Evolutionary conservation across 2,888 invertebrate genomes (phyloP).

Genomic region (Diloba caeruleocephala): DNA sequence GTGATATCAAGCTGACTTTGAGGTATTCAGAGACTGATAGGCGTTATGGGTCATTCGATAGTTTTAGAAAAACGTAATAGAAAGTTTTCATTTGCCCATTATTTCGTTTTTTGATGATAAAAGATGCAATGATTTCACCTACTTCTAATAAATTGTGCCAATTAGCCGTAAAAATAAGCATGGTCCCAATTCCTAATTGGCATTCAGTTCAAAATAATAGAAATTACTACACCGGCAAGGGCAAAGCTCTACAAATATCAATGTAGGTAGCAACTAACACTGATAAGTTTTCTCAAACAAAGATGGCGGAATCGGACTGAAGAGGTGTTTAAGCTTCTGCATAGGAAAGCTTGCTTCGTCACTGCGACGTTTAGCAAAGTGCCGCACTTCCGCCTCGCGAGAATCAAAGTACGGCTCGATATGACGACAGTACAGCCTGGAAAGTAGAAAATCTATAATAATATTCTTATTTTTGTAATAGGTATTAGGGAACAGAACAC

Average conservation of each 20-base stretch:
- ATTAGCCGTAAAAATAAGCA: too few relatives aligned
- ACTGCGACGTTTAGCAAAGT: slow-evolving; percentile 76
- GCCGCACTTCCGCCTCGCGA: slow-evolving; percentile 73
- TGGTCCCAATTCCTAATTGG: too few relatives aligned
- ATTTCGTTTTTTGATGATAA: too few relatives aligned
- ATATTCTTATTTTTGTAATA: not conserved
- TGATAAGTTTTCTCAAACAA: slow-evolving; percentile 79
- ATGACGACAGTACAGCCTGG: slow-evolving; percentile 82
- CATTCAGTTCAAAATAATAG: too few relatives aligned
- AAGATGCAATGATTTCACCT: too few relatives aligned
- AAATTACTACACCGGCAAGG: too few relatives aligned
- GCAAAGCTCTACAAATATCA: too few relatives aligned
- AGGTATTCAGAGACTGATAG: not conserved
- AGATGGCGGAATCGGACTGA: slow-evolving; percentile 72
- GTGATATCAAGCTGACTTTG: not conserved
- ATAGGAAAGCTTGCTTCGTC: slow-evolving; percentile 75
- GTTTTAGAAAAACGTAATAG: too few relatives aligned
- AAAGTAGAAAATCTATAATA: not conserved
- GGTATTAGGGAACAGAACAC: too few relatives aligned
- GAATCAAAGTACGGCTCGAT: slow-evolving; percentile 77
- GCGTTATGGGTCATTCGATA: too few relatives aligned
- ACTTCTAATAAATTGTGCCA: too few relatives aligned
- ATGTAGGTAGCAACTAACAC: slow-evolving; percentile 63
- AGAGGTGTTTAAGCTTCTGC: slow-evolving; percentile 73
- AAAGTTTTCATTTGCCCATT: too few relatives aligned